phyloP scores from a whole-genome alignment of 1,140 invertebrate species.

The Cotesia typhae region DNA sequence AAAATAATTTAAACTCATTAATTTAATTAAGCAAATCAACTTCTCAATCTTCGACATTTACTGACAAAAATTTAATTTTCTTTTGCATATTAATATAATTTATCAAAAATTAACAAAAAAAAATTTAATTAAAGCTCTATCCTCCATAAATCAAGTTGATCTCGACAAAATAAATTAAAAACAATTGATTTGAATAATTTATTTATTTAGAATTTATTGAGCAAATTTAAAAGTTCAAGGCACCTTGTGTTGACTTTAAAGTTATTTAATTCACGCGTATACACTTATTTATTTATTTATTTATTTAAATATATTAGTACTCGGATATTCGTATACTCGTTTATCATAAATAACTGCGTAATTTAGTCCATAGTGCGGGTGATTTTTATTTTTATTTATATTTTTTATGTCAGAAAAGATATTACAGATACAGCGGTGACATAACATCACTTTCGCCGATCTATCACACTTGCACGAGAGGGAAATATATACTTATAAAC shows the following conservation, averaged over 20 bases:
- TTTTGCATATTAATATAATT: too few relatives aligned
- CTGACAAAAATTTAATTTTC: too few relatives aligned
- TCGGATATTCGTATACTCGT: background rate
- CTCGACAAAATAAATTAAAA: too few relatives aligned
- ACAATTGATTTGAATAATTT: background rate
- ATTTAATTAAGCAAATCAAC: background rate
- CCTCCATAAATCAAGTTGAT: too few relatives aligned
- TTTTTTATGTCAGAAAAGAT: background rate
- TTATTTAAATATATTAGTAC: background rate
- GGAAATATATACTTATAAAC: background rate
- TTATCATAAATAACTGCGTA: conserved; percentile 14
- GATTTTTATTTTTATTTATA: conserved; percentile 21
- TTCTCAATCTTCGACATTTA: too few relatives aligned
- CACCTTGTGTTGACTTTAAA: background rate
- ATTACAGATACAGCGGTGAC: conserved; percentile 30
- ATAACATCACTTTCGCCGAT: conserved; percentile 52
- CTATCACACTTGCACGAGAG: conserved; percentile 46
- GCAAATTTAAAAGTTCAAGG: conserved; percentile 6
- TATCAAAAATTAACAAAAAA: too few relatives aligned
- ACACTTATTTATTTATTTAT: background rate
- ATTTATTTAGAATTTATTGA: background rate
- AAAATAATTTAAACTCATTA: background rate
- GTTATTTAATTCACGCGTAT: background rate
- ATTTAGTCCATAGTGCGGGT: conserved; percentile 28
- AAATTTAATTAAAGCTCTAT: too few relatives aligned